These are phyloP conservation scores for Betta splendens DNA, from an alignment of 2,797 vertebrate genomes.

Conservation along the genomic window DNA sequence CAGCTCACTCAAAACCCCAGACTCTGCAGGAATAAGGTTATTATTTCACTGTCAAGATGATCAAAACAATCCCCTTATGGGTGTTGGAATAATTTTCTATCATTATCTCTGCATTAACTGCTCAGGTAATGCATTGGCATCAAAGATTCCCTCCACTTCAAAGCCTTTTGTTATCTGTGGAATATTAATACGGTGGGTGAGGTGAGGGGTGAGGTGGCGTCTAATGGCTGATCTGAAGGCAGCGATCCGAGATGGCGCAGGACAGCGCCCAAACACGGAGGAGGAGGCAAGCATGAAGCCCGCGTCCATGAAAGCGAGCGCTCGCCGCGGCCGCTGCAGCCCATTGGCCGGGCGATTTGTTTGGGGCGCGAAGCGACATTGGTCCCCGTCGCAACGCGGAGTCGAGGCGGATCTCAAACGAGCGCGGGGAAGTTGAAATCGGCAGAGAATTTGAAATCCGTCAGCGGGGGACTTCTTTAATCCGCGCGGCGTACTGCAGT, in stretches of 20 bases:
- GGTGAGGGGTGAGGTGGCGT: constrained; percentile 11
- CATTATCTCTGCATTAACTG: constrained; percentile 31
- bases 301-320: constrained; percentile 21
- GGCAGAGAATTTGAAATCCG: constrained; percentile 51
- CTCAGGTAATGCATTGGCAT: constrained; percentile 29
- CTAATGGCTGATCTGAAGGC: constrained; percentile 49
- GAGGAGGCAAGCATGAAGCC: constrained; percentile 52
- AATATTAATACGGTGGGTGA: constrained; percentile 20
- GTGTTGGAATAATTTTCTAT: constrained; percentile 38
- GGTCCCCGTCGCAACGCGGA: constrained; percentile 62
- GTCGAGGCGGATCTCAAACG: constrained; percentile 48
- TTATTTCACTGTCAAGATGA: constrained; percentile 18
- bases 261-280: constrained; percentile 35
- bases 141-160: constrained; percentile 49
- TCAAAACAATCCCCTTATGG: constrained; percentile 36
- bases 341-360: constrained; percentile 73
- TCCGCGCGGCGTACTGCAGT: constrained; percentile 33
- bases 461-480: constrained; percentile 25
- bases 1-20: constrained; percentile 10
- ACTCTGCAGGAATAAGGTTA: constrained; percentile 34
- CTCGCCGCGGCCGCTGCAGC: constrained; percentile 65
- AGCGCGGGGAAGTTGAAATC: constrained; percentile 49
- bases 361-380: constrained; percentile 70
- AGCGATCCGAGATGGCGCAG: constrained; percentile 11
- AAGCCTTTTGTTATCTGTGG: constrained; percentile 41